Base-by-base conservation (phyloP, 1,140 invertebrate genomes). In the Psilanteris sp. region DNA sequence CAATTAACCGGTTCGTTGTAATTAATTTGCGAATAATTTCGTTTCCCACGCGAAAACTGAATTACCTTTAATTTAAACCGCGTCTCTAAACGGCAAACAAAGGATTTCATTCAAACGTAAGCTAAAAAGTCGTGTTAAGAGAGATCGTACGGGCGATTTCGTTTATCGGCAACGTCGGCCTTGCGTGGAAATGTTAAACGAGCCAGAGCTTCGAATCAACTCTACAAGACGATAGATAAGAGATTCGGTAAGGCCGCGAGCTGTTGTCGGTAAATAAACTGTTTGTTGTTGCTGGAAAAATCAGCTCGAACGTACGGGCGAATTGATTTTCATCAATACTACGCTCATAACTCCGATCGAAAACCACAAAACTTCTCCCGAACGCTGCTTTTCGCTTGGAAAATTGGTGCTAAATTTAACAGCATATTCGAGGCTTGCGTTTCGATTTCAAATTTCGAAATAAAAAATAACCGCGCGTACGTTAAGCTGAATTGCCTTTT, bases 11-110 rank as follows among this genome's bases (percentile, higher is more conserved):
- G n/a, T n/a, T n/a, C n/a, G n/a, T n/a, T n/a, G 1, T 43, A 48
- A 68, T 48, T 48, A 55, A 68, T 68, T 68, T 32, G 14, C 6
- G 13, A 57, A 41, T 37, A 22, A 67, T 68, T 57, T 39, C 20
- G 26, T 55, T 67, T 20, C 1, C 14, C n/a, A 0, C 36, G 15
- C 9, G 54, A 26, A 6, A n/a, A 39, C 11, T 0, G 7, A 41
- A 44, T 29, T 44, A 3, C 36, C 20, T 55, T 57, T 46, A 41
- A 52, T 55, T 67, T 55, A 8, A n/a, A 22, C 20, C 13, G 16
- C 29, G 13, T 32, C 10, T 20, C 22, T 55, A 46, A 34, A 31
- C 24, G 27, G 26, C 48, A 36, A 36, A 55, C 32, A 67, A 67
- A 67, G 27, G 10, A 22, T 48, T 34, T 29, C 8, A 46, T 27